A percentile compares a stretch with the other conserved stretches of the same genome.
Evolutionary conservation across 2,797 vertebrate genomes (phyloP).

Genomic region (Falco biarmicus): DNA sequence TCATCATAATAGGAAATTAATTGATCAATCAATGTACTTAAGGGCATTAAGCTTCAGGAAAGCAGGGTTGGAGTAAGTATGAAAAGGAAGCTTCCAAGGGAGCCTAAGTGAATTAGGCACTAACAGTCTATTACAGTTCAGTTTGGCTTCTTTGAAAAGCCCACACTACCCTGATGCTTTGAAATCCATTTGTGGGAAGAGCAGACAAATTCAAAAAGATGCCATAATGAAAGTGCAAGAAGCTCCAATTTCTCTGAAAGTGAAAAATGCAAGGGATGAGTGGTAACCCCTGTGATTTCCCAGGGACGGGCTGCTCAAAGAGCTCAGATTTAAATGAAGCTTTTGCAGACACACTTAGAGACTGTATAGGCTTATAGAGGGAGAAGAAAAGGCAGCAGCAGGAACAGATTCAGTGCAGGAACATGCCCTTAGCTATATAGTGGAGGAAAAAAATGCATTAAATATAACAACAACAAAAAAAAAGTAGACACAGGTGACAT

Average conservation of each 20-base stretch:
- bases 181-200: conserved; percentile 58
- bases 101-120: conserved; percentile 58
- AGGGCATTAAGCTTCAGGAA: not conserved
- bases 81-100: conserved; percentile 18
- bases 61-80: not conserved
- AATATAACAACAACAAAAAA: not conserved
- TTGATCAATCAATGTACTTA: not conserved
- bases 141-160: conserved; percentile 58
- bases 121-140: conserved; percentile 20
- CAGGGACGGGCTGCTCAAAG: conserved; percentile 28
- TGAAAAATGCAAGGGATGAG: conserved; percentile 47
- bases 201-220: conserved; percentile 55
- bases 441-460: not conserved
- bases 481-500: not conserved
- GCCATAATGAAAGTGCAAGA: conserved; percentile 60
- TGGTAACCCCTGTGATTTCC: conserved; percentile 57
- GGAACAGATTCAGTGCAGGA: conserved; percentile 19
- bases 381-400: conserved; percentile 32
- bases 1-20: conserved; percentile 44
- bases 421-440: not conserved
- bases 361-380: not conserved
- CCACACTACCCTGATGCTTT: conserved; percentile 22
- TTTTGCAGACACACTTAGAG: conserved; percentile 37
- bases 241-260: conserved; percentile 56
- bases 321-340: conserved; percentile 52